Evolutionary conservation across 2,113 vertebrate species (phyloP), one percentile per base, ranked within the genome.

Genomic region (Hymenochirus boettgeri): DNA sequence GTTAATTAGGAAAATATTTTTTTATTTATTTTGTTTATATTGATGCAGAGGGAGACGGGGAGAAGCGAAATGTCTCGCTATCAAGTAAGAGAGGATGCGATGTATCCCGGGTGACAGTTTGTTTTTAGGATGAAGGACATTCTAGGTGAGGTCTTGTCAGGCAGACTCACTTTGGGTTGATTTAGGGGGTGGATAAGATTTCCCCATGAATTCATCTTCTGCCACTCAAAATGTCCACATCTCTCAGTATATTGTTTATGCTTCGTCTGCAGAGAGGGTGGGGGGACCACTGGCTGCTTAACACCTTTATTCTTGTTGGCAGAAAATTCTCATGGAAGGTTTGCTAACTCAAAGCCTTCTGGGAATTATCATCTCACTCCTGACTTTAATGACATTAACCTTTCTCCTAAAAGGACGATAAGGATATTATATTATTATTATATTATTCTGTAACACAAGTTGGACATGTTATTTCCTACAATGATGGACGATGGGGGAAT

Each of bases 1-100:
- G 92, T 90, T 93, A 91, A 92, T 92, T 91, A 90, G 86, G 89
- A 90, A 76, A n/a, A n/a, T n/a, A n/a, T 80, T 76, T 79, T 75
- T 57, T 76, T 48, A 71, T 80, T 45, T 22, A 5, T 15, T 37
- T 2, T n/a, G n/a, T n/a, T n/a, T n/a, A n/a, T n/a, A n/a, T n/a
- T n/a, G n/a, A n/a, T 58, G n/a, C 45, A 15, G 55, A 1, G 17
- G 56, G 5, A 66, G 46, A 66, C 21, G 8, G 12, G 11, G 54
- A 55, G 11, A 55, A 27, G 31, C 12, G 10, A 42, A 37, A n/a
- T 25, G n/a, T 59, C 56, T 67, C 19, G 13, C 12, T 29, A 42
- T 22, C n/a, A 11, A 52, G 46, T 10, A 27, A 11, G 3, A 5
- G 11, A 50, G 46, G 13, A 21, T 18, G 75, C 81, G 80, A 88